Percentiles rank a stretch among this genome's conserved stretches.
Evolutionary conservation across 2,888 invertebrate species (phyloP).

Genomic region (Platycheirus rosarum): DNA sequence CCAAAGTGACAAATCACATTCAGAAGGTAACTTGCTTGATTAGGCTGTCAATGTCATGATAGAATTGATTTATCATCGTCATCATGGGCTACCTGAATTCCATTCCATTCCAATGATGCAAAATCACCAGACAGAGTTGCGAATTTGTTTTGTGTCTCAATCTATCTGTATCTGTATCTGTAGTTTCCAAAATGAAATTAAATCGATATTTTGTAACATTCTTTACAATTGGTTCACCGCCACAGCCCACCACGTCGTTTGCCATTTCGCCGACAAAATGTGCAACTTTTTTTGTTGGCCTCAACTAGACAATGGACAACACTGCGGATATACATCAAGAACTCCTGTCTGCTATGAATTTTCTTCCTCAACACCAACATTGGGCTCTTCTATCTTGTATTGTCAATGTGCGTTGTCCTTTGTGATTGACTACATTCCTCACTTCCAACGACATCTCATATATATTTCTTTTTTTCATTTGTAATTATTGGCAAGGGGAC

Average conservation of each 20-base stretch:
- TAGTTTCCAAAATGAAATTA: slow-evolving; percentile 14
- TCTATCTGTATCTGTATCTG: background rate
- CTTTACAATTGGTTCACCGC: slow-evolving; percentile 42
- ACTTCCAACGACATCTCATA: slow-evolving; percentile 40
- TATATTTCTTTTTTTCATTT: background rate
- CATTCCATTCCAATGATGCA: background rate
- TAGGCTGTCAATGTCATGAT: slow-evolving; percentile 45
- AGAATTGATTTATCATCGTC: slow-evolving; percentile 54
- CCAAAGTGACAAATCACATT: slow-evolving; percentile 39
- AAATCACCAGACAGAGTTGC: slow-evolving; percentile 13
- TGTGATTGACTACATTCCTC: slow-evolving; percentile 61
- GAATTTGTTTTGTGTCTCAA: background rate
- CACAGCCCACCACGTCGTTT: background rate
- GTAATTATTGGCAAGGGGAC: slow-evolving; percentile 44
- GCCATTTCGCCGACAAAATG: no score
- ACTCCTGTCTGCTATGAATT: background rate
- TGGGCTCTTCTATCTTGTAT: slow-evolving; percentile 4
- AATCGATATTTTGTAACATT: slow-evolving; percentile 60
- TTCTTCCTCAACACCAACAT: background rate
- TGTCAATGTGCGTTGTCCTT: slow-evolving; percentile 23
- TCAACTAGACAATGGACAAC: slow-evolving; percentile 29
- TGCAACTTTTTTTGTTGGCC: slow-evolving; percentile 16
- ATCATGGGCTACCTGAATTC: slow-evolving; percentile 11
- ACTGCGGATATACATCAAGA: slow-evolving; percentile 8
- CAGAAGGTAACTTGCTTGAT: slow-evolving; percentile 35